Evolutionary conservation across 2,797 vertebrate genomes (phyloP), one percentile per base, ranked within the genome.

Genomic region (Remorina albescens): DNA sequence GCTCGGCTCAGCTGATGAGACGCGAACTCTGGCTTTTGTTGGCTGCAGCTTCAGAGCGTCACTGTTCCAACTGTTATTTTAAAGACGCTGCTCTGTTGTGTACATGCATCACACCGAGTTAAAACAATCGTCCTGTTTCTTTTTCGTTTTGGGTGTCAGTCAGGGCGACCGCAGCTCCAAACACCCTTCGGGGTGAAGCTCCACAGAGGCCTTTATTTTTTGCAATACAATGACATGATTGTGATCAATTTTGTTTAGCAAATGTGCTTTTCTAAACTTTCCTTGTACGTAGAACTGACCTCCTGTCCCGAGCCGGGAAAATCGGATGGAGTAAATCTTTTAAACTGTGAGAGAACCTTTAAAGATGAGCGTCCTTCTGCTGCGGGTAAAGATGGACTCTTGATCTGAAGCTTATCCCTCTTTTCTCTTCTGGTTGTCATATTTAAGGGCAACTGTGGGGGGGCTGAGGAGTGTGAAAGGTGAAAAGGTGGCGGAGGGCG

Each of bases 401-500:
- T 9, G 1, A 26, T 18, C 32, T n/a, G 1, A 44, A 21, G 15
- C 19, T 69, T 7, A 41, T 44, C 56, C 19, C 15, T 19, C 57
- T 21, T 25, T 13, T 41, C 23, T 28, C 3, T 4, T 8, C 3
- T 28, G 57, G 53, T n/a, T 53, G 63, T 55, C 51, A 47, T 65
- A 8, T 64, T 65, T 34, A 39, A 13, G 62, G 9, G 12, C 2
- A 65, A 50, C 57, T 67, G 69, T 15, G 28, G 50, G 67, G 30
- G 1, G 2, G 58, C 28, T 25, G 58, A 72, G 8, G 60, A 13
- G 60, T 32, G 25, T 10, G 10, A 67, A 15, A 71, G 73, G 71
- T 81, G 55, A 73, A 42, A 51, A 46, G 49, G 47, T 42, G 51
- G 0, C 26, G 9, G 30, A 70, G 68, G 70, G 63, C 34, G 47